Base-by-base conservation (phyloP, 2,797 vertebrate genomes). In the Clarias fuscus region DNA sequence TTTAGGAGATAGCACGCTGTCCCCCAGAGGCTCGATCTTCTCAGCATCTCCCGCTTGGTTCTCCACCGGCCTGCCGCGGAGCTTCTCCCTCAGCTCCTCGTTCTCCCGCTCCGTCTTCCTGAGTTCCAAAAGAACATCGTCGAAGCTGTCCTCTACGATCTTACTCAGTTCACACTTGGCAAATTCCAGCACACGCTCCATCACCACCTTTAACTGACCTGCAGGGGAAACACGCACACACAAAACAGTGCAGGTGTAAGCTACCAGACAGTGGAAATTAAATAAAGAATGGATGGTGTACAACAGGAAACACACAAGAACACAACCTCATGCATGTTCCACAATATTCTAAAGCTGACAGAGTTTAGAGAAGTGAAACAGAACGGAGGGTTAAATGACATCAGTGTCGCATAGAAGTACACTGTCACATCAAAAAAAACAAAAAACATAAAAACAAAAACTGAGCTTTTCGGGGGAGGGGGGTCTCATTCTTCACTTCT, bases 131-230 rank as follows among this genome's bases (percentile, higher is more conserved):
- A 96, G 93, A 40, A 96, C 93, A 92, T 96, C 95, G 0, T 96
- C 95, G 0, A 94, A 95, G 13, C 95, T 95, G 5, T 95, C 94
- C 90, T 96, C 95, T 79, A 95, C 95, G 17, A 96, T 95, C 90
- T 95, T 96, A 0, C 93, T 94, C 84, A 96, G 91, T 89, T 96
- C 95, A 0, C 91, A 91, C 43, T 95, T 89, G 0, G 95, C 95
- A 0, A 95, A 95, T 33, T 95, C 93, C 91, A 96, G 90, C 1
- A 96, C 95, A 70, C 93, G 94, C 85, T 95, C 93, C 95, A 96
- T 95, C 53, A 95, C 95, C 0, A 86, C 78, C 91, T 95, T 95
- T 83, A 96, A 90, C 93, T 96, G 95, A 89, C 94, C 95, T 96
- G 92, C 13, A 83, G 82, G 71, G 30, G 14, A 83, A 56, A 76